phyloP scores from a whole-genome alignment of 1,140 invertebrate genomes.

The Heliconius himera region DNA sequence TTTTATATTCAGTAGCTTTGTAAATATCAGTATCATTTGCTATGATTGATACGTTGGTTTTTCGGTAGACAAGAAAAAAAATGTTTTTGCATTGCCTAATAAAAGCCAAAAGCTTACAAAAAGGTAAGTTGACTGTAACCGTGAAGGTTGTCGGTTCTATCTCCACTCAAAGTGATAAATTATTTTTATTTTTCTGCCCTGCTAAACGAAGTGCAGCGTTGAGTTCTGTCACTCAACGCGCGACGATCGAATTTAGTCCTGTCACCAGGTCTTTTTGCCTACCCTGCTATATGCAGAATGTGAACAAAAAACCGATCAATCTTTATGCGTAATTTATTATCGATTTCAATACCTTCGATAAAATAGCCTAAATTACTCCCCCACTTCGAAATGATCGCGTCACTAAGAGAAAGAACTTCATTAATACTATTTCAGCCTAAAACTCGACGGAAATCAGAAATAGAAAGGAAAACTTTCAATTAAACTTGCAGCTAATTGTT shows the following conservation, averaged over 20 bases:
- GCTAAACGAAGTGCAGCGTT: not conserved
- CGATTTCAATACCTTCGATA: too few relatives aligned
- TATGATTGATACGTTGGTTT: not conserved
- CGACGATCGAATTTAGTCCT: not conserved
- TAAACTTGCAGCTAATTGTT: slow-evolving; percentile 16
- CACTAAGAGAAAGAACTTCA: not conserved
- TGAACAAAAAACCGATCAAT: too few relatives aligned
- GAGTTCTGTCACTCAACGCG: not conserved
- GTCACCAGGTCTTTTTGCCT: too few relatives aligned
- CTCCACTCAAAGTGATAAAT: not conserved
- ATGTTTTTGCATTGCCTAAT: not conserved
- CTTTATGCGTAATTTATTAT: not conserved
- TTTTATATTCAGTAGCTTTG: not conserved
- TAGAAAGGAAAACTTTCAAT: slow-evolving; percentile 17
- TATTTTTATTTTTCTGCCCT: not conserved
- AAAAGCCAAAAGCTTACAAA: not conserved
- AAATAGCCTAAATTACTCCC: too few relatives aligned
- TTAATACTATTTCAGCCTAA: not conserved
- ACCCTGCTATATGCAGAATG: too few relatives aligned
- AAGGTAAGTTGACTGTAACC: not conserved
- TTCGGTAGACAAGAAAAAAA: not conserved
- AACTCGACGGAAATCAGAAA: not conserved
- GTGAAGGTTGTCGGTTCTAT: not conserved
- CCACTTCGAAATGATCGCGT: not conserved
- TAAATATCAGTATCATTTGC: not conserved